phyloP scores from a whole-genome alignment of 1,140 invertebrate genomes.

The Scaptodrosophila lebanonensis region DNA sequence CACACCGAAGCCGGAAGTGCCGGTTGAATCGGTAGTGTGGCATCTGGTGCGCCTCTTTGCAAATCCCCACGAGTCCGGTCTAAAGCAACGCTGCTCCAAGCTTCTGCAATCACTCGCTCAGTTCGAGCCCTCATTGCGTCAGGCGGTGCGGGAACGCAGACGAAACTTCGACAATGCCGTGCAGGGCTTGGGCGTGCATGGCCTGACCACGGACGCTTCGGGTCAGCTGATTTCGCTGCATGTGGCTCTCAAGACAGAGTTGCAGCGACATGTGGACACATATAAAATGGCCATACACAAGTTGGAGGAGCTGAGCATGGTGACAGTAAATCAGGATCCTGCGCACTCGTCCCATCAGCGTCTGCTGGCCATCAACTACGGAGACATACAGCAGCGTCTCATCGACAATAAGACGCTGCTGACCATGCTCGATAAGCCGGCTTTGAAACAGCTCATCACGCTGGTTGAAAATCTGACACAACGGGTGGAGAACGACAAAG shows the following conservation, averaged over 20 bases:
- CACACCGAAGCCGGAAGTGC: slow-evolving; percentile 81
- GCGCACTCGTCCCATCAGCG: slow-evolving; percentile 93
- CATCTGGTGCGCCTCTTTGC: slow-evolving; percentile 89
- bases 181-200: slow-evolving; percentile 91
- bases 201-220: slow-evolving; percentile 82
- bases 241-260: slow-evolving; percentile 87
- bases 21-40: slow-evolving; percentile 87
- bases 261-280: slow-evolving; percentile 88
- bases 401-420: slow-evolving; percentile 94
- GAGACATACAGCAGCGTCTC: slow-evolving; percentile 89
- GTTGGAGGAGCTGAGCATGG: slow-evolving; percentile 87
- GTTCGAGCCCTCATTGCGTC: slow-evolving; percentile 80
- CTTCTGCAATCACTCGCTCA: slow-evolving; percentile 79
- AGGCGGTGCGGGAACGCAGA: slow-evolving; percentile 81
- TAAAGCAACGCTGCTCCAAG: slow-evolving; percentile 80
- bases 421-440: slow-evolving; percentile 88
- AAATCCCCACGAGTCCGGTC: slow-evolving; percentile 81
- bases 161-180: slow-evolving; percentile 89
- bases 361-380: slow-evolving; percentile 87
- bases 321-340: slow-evolving; percentile 86
- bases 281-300: slow-evolving; percentile 93
- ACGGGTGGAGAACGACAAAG: slow-evolving; percentile 84
- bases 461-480: slow-evolving; percentile 80
- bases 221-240: slow-evolving; percentile 82
- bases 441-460: slow-evolving; percentile 79